Percentiles rank a stretch among this genome's conserved stretches.
Conservation (phyloP, 1,140 invertebrate species). For the Drosophila arizonae region DNA sequence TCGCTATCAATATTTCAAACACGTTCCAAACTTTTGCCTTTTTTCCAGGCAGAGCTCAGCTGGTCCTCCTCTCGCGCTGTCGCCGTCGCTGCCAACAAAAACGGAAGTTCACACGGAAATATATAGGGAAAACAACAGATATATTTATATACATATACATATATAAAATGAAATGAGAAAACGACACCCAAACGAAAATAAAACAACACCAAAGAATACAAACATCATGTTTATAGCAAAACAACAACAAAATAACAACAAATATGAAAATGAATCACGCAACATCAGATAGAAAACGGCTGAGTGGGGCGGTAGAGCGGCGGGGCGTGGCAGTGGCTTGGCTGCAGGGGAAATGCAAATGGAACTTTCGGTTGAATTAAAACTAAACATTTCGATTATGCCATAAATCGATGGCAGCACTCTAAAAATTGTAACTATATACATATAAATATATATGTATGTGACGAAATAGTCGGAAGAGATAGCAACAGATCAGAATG, state of each 20-base stretch:
- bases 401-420: slow-evolving; percentile 16
- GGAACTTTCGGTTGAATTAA: slow-evolving; percentile 28
- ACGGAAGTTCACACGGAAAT: slow-evolving; percentile 81
- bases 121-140: slow-evolving; percentile 55
- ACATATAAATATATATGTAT: background rate
- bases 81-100: slow-evolving; percentile 36
- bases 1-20: slow-evolving; percentile 79
- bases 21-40: slow-evolving; percentile 78
- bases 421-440: background rate
- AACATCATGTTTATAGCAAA: slow-evolving; percentile 61
- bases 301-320: background rate
- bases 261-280: slow-evolving; percentile 71
- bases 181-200: slow-evolving; percentile 50
- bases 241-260: slow-evolving; percentile 55
- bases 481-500: background rate
- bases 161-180: slow-evolving; percentile 58
- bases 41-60: slow-evolving; percentile 33
- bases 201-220: slow-evolving; percentile 38
- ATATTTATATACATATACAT: slow-evolving; percentile 5
- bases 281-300: slow-evolving; percentile 7
- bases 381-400: slow-evolving; percentile 27
- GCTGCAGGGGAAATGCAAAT: slow-evolving; percentile 18
- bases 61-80: too few relatives aligned
- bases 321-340: background rate
- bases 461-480: background rate